Evolutionary conservation across 2,888 invertebrate genomes (phyloP).

Genomic region (Scaptomyza caliginosa): DNA sequence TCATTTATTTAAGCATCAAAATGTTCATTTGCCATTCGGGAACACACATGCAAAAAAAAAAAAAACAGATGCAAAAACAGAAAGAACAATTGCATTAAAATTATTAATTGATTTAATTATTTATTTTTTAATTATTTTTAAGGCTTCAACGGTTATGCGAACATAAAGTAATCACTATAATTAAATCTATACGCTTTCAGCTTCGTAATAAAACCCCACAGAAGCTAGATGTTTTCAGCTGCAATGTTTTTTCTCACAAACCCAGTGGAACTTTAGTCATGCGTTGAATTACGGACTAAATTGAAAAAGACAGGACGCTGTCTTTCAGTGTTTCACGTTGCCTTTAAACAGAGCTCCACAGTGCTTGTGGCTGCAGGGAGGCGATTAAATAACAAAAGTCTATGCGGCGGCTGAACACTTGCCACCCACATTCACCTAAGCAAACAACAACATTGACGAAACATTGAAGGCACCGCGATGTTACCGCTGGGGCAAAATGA

Average conservation of each 20-base stretch:
- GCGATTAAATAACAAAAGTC: not conserved
- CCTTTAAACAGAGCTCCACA: constrained; percentile 12
- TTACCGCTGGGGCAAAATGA: constrained; percentile 2
- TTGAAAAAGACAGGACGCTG: constrained; percentile 49
- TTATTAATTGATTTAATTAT: constrained; percentile 18
- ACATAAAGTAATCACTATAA: not conserved
- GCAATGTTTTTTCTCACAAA: not conserved
- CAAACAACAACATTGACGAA: constrained; percentile 20
- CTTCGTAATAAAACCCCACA: not conserved
- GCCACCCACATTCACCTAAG: constrained; percentile 24
- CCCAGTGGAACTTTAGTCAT: constrained; percentile 7
- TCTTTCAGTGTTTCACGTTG: constrained; percentile 16
- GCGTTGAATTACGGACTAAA: constrained; percentile 41
- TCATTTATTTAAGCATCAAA: constrained; percentile 4
- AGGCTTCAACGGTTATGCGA: not conserved
- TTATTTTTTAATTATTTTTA: constrained; percentile 16
- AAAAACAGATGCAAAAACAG: not conserved
- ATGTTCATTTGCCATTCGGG: constrained; percentile 11
- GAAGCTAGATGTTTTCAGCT: not conserved
- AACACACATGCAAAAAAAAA: constrained; percentile 8
- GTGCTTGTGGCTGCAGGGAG: not conserved
- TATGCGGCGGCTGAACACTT: constrained; percentile 5
- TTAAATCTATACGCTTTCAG: not conserved
- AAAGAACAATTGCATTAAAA: constrained; percentile 31
- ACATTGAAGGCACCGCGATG: not conserved